phyloP scores from a whole-genome alignment of 2,797 vertebrate genomes.

The Austrolebias charrua region DNA sequence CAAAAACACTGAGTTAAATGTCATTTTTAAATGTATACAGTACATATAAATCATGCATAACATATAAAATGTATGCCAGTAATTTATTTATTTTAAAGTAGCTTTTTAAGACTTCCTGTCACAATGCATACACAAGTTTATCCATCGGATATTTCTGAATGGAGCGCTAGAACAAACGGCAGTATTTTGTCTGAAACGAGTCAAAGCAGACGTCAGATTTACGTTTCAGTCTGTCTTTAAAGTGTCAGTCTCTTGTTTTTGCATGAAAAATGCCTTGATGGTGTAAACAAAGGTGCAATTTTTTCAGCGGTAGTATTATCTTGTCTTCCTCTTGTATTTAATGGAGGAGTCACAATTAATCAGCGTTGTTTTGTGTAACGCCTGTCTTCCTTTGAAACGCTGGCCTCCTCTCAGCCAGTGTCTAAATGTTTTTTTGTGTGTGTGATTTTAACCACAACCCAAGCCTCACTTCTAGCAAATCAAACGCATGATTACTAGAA shows the following conservation, averaged over 20 bases:
- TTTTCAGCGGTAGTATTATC: constrained; percentile 8
- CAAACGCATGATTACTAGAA: constrained; percentile 9
- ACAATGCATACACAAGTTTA: too few species aligned
- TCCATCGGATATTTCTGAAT: too few species aligned
- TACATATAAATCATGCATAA: too few species aligned
- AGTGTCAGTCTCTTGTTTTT: not conserved
- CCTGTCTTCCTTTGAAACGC: constrained; percentile 13
- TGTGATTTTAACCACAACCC: constrained; percentile 19
- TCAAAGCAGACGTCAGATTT: not conserved
- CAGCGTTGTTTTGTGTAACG: constrained; percentile 3
- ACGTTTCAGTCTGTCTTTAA: not conserved
- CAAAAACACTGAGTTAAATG: too few species aligned
- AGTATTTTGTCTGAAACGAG: not conserved
- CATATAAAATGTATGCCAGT: too few species aligned
- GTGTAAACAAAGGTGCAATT: not conserved
- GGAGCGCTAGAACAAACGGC: not conserved
- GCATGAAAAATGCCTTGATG: not conserved
- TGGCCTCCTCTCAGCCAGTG: constrained; percentile 10
- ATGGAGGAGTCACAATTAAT: constrained; percentile 24
- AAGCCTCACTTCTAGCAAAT: constrained; percentile 4
- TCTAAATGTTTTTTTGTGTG: constrained; percentile 24
- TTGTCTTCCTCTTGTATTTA: constrained; percentile 10
- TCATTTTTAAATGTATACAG: too few species aligned
- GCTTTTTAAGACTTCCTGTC: too few species aligned
- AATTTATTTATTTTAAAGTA: too few species aligned